These are phyloP conservation scores for Ophiodon elongatus DNA, from an alignment of 2,113 vertebrate genomes.

Conservation along the genomic window DNA sequence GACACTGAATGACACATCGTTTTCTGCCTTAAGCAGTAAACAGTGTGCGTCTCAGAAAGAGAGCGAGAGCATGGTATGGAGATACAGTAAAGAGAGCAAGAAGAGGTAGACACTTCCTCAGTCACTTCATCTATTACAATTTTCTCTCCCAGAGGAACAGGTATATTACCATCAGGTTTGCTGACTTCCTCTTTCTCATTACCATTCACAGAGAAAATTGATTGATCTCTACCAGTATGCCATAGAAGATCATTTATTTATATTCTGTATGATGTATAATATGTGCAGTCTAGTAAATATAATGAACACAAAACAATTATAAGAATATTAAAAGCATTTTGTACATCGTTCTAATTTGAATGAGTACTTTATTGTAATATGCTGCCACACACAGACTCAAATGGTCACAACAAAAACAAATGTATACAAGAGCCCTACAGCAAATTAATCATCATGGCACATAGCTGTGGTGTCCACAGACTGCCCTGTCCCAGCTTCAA, in stretches of 20 bases:
- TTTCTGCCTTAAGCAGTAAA: conserved; percentile 8
- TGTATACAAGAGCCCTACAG: conserved; percentile 21
- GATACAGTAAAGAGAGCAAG: not conserved
- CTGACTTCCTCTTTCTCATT: conserved; percentile 26
- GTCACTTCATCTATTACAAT: conserved; percentile 4
- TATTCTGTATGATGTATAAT: conserved; percentile 1
- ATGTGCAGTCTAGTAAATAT: not conserved
- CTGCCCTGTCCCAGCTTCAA: conserved; percentile 45
- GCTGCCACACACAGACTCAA: not conserved
- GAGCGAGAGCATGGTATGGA: not conserved
- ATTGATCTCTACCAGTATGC: conserved; percentile 4
- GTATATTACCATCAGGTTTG: not conserved
- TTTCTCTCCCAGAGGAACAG: not conserved
- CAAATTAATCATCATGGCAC: conserved; percentile 67
- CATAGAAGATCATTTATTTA: not conserved
- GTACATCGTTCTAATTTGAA: not conserved
- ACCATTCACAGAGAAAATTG: conserved; percentile 9
- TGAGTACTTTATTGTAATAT: not conserved
- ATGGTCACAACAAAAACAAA: conserved; percentile 51
- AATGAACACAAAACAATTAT: not conserved
- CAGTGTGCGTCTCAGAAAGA: not conserved
- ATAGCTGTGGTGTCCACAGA: conserved; percentile 52
- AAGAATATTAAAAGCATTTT: not conserved
- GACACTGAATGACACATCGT: conserved; percentile 24
- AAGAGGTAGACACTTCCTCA: conserved; percentile 1